Evolutionary conservation across 2,113 vertebrate genomes (phyloP).

Genomic region (Anguilla rostrata): DNA sequence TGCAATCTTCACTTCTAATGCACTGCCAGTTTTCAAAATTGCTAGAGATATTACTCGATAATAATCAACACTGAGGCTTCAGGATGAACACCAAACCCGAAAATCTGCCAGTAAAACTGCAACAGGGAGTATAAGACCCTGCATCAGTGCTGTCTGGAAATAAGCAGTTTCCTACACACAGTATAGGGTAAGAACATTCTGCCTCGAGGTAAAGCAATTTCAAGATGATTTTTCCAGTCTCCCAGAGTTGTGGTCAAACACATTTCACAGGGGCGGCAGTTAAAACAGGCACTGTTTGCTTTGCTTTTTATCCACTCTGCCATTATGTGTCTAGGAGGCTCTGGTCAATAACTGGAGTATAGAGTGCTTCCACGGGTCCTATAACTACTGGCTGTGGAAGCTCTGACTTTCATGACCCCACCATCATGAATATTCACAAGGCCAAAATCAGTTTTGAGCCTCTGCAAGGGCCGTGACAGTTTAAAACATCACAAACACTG

Average conservation of each 20-base stretch:
- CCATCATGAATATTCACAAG: not conserved
- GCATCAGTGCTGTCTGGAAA: not conserved
- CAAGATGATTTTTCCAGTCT: not conserved
- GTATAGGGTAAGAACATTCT: not conserved
- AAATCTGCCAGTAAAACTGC: not conserved
- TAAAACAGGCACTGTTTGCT: not conserved
- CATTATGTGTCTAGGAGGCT: not conserved
- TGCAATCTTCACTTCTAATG: constrained; percentile 50
- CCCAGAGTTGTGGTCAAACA: not conserved
- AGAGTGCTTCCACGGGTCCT: not conserved
- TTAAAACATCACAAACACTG: not conserved
- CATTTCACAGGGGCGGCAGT: not conserved
- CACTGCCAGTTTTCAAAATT: constrained; percentile 57
- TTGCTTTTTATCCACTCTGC: not conserved
- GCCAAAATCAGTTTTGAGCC: not conserved
- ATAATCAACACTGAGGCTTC: constrained; percentile 54
- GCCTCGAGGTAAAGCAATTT: not conserved
- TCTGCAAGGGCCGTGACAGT: not conserved
- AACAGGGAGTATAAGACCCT: not conserved
- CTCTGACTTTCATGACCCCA: not conserved
- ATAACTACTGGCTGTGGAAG: not conserved
- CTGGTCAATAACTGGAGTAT: not conserved
- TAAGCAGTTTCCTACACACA: not conserved
- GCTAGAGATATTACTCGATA: constrained; percentile 46
- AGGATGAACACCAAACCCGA: not conserved